Evolutionary conservation across 1,140 invertebrate genomes (phyloP).

Genomic region (Parapsyche elsis): DNA sequence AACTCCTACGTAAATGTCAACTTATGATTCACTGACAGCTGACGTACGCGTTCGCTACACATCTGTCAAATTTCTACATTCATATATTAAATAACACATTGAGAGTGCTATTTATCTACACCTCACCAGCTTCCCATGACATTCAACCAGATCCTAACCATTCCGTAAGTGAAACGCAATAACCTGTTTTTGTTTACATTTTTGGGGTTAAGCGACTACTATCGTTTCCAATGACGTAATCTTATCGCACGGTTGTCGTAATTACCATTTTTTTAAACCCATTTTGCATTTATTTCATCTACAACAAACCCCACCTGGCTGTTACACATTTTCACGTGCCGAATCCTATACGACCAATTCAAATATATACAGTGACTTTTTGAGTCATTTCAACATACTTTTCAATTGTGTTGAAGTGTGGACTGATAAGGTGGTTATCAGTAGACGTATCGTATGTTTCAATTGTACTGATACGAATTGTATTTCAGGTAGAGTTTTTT

Average conservation of each 20-base stretch:
- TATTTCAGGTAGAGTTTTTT: neutral
- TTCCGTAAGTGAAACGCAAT: no score
- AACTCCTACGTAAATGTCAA: slow-evolving; percentile 21
- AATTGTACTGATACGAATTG: neutral
- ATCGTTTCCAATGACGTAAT: slow-evolving; percentile 12
- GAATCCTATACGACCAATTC: no score
- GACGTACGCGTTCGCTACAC: neutral
- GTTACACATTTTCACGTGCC: no score
- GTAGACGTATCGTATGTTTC: neutral
- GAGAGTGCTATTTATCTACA: no score
- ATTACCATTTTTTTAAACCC: neutral
- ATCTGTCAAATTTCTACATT: no score
- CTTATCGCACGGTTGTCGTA: neutral
- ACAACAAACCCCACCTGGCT: no score
- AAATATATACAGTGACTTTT: no score
- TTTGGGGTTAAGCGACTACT: neutral
- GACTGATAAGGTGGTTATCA: no score
- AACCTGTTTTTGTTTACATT: slow-evolving; percentile 10
- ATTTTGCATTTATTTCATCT: neutral
- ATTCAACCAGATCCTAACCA: no score
- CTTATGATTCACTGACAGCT: slow-evolving; percentile 21
- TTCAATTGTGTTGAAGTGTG: neutral
- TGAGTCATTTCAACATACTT: no score
- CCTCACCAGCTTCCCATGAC: no score
- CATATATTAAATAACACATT: no score